Evolutionary conservation across 2,888 invertebrate genomes (phyloP).

Genomic region (Abscondita cerata): DNA sequence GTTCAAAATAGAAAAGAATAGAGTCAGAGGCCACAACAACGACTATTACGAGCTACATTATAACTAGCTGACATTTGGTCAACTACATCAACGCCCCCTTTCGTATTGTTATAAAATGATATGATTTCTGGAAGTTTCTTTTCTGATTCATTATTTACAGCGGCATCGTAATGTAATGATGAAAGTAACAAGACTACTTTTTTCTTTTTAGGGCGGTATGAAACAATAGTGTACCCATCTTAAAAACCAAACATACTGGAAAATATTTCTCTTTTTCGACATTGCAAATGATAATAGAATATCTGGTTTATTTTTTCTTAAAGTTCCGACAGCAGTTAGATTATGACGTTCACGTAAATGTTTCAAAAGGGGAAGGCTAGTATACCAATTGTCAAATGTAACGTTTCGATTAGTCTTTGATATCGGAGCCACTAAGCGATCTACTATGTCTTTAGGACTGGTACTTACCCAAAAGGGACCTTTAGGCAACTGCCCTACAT

Average conservation of each 20-base stretch:
- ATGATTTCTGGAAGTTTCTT: constrained; percentile 38
- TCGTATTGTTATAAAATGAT: constrained; percentile 43
- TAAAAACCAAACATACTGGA: constrained; percentile 36
- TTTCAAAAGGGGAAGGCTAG: constrained; percentile 31
- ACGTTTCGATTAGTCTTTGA: constrained; percentile 39
- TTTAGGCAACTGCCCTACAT: constrained; percentile 42
- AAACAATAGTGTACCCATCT: constrained; percentile 40
- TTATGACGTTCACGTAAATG: neutral
- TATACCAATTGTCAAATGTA: neutral
- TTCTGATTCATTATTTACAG: neutral
- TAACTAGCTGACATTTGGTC: too few relatives aligned
- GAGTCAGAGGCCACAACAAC: too few relatives aligned
- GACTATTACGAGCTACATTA: too few relatives aligned
- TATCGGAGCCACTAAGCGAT: constrained; percentile 30
- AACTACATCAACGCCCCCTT: constrained; percentile 42
- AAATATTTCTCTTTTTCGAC: constrained; percentile 14
- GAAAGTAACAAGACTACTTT: constrained; percentile 41
- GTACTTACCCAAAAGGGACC: constrained; percentile 35
- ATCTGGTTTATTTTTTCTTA: constrained; percentile 30
- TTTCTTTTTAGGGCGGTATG: constrained; percentile 39
- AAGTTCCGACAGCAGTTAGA: constrained; percentile 30
- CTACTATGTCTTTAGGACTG: constrained; percentile 35
- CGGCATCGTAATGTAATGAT: constrained; percentile 37
- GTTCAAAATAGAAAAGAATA: too few relatives aligned
- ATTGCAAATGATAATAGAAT: constrained; percentile 18